Evolutionary conservation across 1,140 invertebrate species (phyloP), one percentile per base, ranked within the genome.

Genomic region (Myzus persicae): DNA sequence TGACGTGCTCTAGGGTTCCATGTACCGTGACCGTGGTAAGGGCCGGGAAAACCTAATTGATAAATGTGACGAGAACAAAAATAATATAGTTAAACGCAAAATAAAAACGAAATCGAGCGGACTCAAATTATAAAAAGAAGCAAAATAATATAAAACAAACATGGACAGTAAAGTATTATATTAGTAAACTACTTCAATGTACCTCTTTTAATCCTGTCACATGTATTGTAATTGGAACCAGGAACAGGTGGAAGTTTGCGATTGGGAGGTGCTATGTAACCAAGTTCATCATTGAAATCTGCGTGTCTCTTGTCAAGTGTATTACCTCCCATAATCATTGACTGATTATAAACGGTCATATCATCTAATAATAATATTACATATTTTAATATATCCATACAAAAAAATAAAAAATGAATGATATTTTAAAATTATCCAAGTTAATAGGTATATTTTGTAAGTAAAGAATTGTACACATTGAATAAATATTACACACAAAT

Each of bases 191-290:
- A 36, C 18, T 46, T 76, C 24, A 91, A n/a, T 46, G 6, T 89
- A 97, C 98, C 98, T 96, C 98, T 96, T 96, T 98, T 98, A 96
- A 98, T 98, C 94, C 98, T 96, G 96, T 98, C 98, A 95, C 98
- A 98, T 46, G 98, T 98, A 95, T 98, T 98, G 95, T 98, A 98
- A 95, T 98, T 98, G 36, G 98, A 98, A 93, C 98, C 98, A 76
- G 98, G 98, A 6, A 99, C 98, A 24, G 98, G 98, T 20, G 98
- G 98, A 84, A 98, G 96, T 95, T 98, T 98, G 94, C 98, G 96
- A 95, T 98, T 99, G 59, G 98, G 98, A 48, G 98, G 98, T 0
- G 98, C 98, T 95, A 98, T 98, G 95, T 99, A 98, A 48, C 98
- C 98, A 14, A 98, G 96, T 95, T 99, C 98, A 95, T 98, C 98